Percentiles rank a stretch among this genome's conserved stretches.
Evolutionary conservation across 2,113 vertebrate species (phyloP).

Genomic region (Ictalurus furcatus): DNA sequence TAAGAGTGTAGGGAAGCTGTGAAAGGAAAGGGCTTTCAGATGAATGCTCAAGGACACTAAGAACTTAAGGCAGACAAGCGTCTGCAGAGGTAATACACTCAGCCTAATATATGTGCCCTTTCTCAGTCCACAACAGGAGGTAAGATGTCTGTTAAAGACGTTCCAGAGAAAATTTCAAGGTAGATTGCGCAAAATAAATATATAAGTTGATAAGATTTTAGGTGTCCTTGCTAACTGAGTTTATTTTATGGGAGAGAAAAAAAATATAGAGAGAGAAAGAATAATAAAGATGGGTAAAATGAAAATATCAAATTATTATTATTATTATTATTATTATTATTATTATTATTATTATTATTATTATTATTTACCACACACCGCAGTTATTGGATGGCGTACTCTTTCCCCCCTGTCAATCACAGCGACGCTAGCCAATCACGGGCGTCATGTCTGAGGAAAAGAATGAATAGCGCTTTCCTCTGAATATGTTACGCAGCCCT

Average conservation of each 20-base stretch:
- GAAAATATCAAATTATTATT: no score
- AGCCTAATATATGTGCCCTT: conserved; percentile 28
- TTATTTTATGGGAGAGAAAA: no score
- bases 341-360: no score
- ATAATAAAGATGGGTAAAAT: not conserved
- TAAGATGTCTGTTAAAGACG: not conserved
- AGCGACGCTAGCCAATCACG: no score
- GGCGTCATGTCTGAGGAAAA: no score
- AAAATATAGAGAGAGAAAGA: not conserved
- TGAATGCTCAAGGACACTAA: conserved; percentile 26
- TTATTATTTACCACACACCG: no score
- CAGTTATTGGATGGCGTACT: no score
- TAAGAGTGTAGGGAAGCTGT: not conserved
- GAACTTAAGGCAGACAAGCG: conserved; percentile 8
- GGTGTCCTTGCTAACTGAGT: not conserved
- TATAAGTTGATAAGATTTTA: not conserved
- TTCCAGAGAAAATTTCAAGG: not conserved
- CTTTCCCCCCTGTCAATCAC: no score
- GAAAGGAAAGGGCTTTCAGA: conserved; percentile 34
- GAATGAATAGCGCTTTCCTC: no score
- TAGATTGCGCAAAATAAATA: conserved; percentile 9
- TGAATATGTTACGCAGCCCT: no score
- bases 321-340: no score
- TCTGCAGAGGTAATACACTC: not conserved
- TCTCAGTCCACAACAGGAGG: not conserved